Conservation (phyloP, 2,113 vertebrate species). For the Fregata magnificens region DNA sequence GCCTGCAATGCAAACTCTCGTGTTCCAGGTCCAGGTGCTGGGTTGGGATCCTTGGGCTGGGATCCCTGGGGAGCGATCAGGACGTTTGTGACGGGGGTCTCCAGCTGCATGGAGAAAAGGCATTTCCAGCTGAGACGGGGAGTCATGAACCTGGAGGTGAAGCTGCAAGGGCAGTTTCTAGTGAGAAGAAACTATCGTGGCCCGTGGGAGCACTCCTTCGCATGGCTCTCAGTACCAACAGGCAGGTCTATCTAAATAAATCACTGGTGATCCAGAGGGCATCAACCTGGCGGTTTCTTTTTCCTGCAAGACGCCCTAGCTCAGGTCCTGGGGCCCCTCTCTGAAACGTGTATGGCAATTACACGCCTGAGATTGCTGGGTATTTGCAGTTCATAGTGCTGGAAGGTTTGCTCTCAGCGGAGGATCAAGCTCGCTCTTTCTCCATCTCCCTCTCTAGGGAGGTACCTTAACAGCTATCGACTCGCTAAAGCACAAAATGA, state of each 20-base stretch:
- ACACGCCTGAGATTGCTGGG: not conserved
- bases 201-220: rapidly evolving
- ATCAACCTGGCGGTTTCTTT: rapidly evolving
- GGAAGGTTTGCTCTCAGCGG: not conserved
- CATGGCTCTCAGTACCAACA: not conserved
- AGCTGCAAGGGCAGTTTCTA: not conserved
- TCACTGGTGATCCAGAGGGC: not conserved
- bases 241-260: too few relatives aligned
- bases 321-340: not conserved
- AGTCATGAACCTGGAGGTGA: not conserved
- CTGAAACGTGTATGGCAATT: not conserved
- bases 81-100: not conserved
- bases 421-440: not conserved
- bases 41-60: not conserved
- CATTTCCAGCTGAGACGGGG: not conserved
- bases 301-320: not conserved
- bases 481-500: not conserved
- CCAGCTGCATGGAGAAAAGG: not conserved
- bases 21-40: not conserved
- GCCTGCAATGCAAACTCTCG: not conserved
- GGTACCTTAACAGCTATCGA: not conserved
- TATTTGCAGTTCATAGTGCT: rapidly evolving
- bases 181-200: not conserved
- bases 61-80: rapidly evolving
- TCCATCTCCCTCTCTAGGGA: not conserved